Evolutionary conservation across 2,113 vertebrate genomes (phyloP).

Genomic region (Tenebrosternarchus preto): DNA sequence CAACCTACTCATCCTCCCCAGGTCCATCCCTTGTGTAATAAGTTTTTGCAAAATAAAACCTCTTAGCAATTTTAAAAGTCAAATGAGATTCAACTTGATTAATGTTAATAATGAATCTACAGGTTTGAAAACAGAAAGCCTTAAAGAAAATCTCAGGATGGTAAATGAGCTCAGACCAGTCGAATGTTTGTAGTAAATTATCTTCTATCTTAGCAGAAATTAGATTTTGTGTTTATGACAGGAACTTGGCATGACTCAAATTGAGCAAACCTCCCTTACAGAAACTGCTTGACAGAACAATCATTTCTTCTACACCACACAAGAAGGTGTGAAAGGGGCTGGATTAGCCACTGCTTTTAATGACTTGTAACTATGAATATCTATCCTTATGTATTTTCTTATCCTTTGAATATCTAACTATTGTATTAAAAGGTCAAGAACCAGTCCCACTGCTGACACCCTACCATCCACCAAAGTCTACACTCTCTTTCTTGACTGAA

Average conservation of each 20-base stretch:
- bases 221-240: neutral
- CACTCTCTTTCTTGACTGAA: no score
- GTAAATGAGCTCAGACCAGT: no score
- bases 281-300: neutral
- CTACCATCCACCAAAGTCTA: no score
- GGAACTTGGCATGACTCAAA: neutral
- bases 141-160: neutral
- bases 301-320: neutral
- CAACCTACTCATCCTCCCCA: no score
- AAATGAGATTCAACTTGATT: neutral
- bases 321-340: neutral
- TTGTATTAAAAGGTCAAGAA: neutral
- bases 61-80: no score
- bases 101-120: neutral
- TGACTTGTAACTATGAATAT: neutral
- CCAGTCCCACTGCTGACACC: no score
- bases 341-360: neutral
- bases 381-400: neutral
- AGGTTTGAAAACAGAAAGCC: neutral
- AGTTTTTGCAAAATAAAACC: no score
- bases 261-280: neutral
- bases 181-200: neutral
- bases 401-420: neutral
- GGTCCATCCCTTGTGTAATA: no score
- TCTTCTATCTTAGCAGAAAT: neutral